A percentile compares a stretch with the other conserved stretches of the same genome.
These are phyloP conservation scores for Brachionus paranguensis DNA, from an alignment of 1,140 invertebrate species.

Conservation along the genomic window DNA sequence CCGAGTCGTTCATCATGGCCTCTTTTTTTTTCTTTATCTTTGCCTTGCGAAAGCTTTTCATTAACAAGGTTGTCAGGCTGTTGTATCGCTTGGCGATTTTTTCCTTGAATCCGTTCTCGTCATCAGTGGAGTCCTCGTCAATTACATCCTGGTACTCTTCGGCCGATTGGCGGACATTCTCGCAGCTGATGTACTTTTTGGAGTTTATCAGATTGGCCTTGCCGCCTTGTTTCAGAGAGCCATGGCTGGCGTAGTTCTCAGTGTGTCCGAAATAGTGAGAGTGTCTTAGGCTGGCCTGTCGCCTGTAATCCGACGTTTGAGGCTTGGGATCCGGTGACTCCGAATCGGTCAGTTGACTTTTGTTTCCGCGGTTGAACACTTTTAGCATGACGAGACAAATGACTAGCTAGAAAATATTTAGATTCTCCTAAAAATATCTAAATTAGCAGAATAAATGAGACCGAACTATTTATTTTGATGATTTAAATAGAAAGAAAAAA, in stretches of 20 bases:
- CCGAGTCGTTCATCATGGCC: not conserved
- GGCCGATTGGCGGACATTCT: not conserved
- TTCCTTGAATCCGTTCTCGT: conserved; percentile 22
- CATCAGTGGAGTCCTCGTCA: conserved; percentile 22
- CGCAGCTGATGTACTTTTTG: conserved; percentile 37
- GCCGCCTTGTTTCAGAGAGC: not conserved
- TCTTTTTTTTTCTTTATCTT: conserved; percentile 40
- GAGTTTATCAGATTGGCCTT: not conserved
- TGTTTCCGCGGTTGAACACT: conserved; percentile 35
- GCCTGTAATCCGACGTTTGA: not conserved
- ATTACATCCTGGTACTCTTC: conserved; percentile 23
- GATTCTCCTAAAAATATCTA: not conserved
- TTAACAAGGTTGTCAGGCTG: conserved; percentile 33
- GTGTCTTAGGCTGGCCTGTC: conserved; percentile 4
- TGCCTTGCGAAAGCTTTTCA: conserved; percentile 39
- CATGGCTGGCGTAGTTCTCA: not conserved
- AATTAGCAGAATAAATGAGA: not conserved
- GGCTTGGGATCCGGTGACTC: not conserved
- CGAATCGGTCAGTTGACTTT: conserved; percentile 12
- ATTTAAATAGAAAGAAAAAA: not conserved
- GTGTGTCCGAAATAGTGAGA: not conserved
- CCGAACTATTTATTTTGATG: not conserved
- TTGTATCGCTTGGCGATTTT: conserved; percentile 35
- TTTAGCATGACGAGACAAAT: not conserved
- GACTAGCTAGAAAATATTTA: not conserved